Percentiles rank a stretch among this genome's conserved stretches.
Conservation (phyloP, 2,888 invertebrate genomes). For the Megastigmus dorsalis region DNA sequence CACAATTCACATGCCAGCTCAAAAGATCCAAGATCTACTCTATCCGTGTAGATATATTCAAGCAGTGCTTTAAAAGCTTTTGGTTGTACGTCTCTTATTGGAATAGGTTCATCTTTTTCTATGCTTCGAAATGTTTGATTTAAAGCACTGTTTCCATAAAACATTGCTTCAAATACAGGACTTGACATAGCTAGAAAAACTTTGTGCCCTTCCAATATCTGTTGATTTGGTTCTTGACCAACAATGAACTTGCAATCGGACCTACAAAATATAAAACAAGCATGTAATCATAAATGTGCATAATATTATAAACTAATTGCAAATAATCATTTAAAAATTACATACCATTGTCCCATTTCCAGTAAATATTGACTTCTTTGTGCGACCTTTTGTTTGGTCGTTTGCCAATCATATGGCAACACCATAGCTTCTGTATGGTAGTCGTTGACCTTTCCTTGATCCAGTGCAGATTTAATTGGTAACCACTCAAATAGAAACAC, state of each 20-base stretch:
- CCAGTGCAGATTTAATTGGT: constrained; percentile 28
- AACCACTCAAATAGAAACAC: background rate
- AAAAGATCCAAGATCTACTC: constrained; percentile 85
- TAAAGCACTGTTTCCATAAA: constrained; percentile 87
- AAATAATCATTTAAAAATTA: too few species aligned
- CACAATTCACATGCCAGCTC: constrained; percentile 91
- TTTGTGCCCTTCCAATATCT: constrained; percentile 85
- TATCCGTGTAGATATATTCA: constrained; percentile 89
- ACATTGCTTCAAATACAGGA: constrained; percentile 93
- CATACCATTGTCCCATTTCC: constrained; percentile 84
- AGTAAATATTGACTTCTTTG: constrained; percentile 84
- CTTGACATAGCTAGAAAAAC: constrained; percentile 90
- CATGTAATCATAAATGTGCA: background rate
- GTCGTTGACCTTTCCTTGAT: constrained; percentile 29
- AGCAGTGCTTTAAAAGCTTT: constrained; percentile 89
- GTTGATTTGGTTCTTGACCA: constrained; percentile 85
- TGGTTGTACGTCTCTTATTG: constrained; percentile 89
- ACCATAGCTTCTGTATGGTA: constrained; percentile 71
- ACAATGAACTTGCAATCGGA: constrained; percentile 89
- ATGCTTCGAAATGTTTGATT: too few species aligned
- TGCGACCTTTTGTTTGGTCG: constrained; percentile 81
- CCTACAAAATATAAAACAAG: constrained; percentile 22
- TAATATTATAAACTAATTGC: too few species aligned
- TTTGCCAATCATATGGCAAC: constrained; percentile 85
- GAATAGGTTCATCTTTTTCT: constrained; percentile 86